A percentile compares a stretch with the other conserved stretches of the same genome.
Conservation (phyloP, 2,888 invertebrate species). For the Pyrrhia umbra region DNA sequence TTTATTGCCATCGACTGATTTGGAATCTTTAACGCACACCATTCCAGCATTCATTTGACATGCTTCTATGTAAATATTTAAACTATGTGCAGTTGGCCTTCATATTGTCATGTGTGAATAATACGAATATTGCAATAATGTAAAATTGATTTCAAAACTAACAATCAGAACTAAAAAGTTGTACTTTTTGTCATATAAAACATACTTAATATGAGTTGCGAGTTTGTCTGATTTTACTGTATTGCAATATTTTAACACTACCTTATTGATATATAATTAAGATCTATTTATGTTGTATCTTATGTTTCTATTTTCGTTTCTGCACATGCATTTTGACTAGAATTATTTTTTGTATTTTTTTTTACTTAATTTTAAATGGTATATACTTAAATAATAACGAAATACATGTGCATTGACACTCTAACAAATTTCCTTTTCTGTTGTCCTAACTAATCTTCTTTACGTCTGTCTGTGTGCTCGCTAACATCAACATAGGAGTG, state of each 20-base stretch:
- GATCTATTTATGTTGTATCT: conserved; percentile 36
- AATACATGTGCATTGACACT: conserved; percentile 75
- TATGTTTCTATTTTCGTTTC: conserved; percentile 45
- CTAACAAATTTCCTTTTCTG: conserved; percentile 69
- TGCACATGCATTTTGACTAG: conserved; percentile 53
- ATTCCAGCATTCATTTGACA: conserved; percentile 28
- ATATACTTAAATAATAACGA: neutral
- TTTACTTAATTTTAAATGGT: neutral
- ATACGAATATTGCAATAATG: conserved; percentile 42
- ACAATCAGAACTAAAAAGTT: neutral
- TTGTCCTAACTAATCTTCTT: conserved; percentile 83
- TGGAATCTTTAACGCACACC: conserved; percentile 38
- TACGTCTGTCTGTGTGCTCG: conserved; percentile 82
- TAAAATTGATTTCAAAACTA: neutral
- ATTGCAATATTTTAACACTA: conserved; percentile 43
- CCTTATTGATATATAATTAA: conserved; percentile 26
- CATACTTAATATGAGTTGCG: too few species aligned
- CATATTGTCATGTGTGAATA: conserved; percentile 27
- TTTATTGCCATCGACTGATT: conserved; percentile 35
- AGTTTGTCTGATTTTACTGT: neutral
- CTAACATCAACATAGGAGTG: conserved; percentile 88
- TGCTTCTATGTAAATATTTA: conserved; percentile 40
- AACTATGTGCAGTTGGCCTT: conserved; percentile 38
- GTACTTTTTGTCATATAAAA: neutral
- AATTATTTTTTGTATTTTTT: too few species aligned